Evolutionary conservation across 2,113 vertebrate species (phyloP).

Genomic region (Rhabdornis inornatus): DNA sequence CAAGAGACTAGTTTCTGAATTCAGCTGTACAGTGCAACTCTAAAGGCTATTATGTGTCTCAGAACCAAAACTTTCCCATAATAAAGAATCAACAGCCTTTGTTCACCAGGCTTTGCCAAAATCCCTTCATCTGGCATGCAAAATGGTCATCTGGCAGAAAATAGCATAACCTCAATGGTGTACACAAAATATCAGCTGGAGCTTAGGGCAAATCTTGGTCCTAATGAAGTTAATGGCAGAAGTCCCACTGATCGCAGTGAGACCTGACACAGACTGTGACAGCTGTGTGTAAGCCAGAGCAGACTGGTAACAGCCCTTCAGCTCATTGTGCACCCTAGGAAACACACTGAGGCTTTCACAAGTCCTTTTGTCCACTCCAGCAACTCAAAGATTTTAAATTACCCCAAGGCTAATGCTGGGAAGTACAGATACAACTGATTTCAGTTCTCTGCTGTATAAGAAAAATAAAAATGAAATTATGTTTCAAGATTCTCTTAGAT

Average conservation of each 20-base stretch:
- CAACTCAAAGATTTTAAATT: background rate
- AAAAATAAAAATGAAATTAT: background rate
- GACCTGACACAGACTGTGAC: background rate
- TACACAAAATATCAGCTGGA: conserved; percentile 4
- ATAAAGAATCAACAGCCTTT: background rate
- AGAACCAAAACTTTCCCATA: background rate
- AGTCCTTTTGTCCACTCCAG: background rate
- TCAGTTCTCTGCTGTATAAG: background rate
- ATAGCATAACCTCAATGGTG: background rate
- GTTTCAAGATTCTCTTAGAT: background rate
- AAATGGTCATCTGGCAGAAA: background rate
- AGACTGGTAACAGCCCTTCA: background rate
- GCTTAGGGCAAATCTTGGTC: background rate
- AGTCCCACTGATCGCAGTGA: background rate
- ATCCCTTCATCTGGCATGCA: background rate
- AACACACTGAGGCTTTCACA: conserved; percentile 28
- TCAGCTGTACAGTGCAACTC: background rate
- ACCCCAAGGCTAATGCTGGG: background rate
- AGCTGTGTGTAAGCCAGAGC: background rate
- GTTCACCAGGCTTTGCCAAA: background rate
- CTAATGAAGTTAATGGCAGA: conserved; percentile 22
- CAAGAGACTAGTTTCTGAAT: background rate
- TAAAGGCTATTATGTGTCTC: background rate
- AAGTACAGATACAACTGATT: background rate
- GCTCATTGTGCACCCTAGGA: background rate